Evolutionary conservation across 2,888 invertebrate species (phyloP).

Genomic region (Pristionchus exspectatus): DNA sequence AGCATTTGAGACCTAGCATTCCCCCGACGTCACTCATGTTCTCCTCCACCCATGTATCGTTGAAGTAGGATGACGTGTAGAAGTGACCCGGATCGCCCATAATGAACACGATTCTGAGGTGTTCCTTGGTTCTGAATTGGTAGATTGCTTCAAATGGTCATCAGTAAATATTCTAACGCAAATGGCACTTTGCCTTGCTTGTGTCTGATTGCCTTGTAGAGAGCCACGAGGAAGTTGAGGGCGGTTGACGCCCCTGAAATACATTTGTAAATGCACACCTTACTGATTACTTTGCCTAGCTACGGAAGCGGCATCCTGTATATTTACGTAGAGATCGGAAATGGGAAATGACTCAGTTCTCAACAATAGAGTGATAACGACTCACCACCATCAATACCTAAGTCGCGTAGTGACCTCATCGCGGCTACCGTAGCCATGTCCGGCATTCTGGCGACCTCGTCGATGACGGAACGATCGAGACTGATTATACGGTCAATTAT

Average conservation of each 20-base stretch:
- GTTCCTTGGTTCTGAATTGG: slow-evolving; percentile 30
- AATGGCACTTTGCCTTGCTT: slow-evolving; percentile 12
- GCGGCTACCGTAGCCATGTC: slow-evolving; percentile 74
- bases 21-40: slow-evolving; percentile 63
- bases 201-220: slow-evolving; percentile 61
- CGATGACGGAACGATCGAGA: slow-evolving; percentile 69
- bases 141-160: not conserved
- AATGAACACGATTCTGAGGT: slow-evolving; percentile 62
- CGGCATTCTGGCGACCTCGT: slow-evolving; percentile 72
- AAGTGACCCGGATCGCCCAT: slow-evolving; percentile 66
- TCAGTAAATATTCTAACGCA: not conserved
- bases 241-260: slow-evolving; percentile 65
- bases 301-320: no score
- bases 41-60: slow-evolving; percentile 64
- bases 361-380: not conserved
- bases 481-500: slow-evolving; percentile 55
- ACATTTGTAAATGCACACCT: no score
- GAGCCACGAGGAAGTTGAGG: slow-evolving; percentile 67
- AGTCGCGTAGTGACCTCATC: slow-evolving; percentile 55
- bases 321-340: no score
- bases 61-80: slow-evolving; percentile 65
- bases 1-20: slow-evolving; percentile 61
- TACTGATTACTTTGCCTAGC: no score
- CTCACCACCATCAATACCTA: not conserved
- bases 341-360: not conserved